Conservation (phyloP, 2,113 vertebrate species). For the Anguilla japonica region DNA sequence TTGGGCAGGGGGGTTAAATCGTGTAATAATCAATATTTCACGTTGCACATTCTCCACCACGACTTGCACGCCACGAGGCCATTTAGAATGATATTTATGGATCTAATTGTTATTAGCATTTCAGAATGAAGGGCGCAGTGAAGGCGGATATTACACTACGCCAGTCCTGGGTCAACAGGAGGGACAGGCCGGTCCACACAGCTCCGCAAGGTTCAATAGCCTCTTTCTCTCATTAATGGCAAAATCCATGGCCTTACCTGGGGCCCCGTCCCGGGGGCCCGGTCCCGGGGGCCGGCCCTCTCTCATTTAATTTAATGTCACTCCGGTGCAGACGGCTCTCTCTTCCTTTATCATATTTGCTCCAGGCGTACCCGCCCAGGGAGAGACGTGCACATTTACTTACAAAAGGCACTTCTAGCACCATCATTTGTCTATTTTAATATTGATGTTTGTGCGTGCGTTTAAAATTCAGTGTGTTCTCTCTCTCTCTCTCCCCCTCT, state of each 20-base stretch:
- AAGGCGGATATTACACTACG: slow-evolving; percentile 50
- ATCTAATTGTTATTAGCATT: slow-evolving; percentile 19
- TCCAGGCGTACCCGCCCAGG: slow-evolving; percentile 58
- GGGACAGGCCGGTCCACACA: slow-evolving; percentile 59
- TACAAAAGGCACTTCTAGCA: slow-evolving; percentile 41
- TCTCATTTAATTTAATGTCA: slow-evolving; percentile 79
- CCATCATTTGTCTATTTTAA: not conserved
- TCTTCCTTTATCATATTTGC: slow-evolving; percentile 68
- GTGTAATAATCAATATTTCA: not conserved
- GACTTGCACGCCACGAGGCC: not conserved
- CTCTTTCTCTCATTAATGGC: slow-evolving; percentile 73
- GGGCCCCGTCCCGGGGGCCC: slow-evolving; percentile 39
- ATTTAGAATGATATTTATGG: slow-evolving; percentile 4
- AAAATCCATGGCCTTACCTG: slow-evolving; percentile 65
- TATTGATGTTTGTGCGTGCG: not conserved
- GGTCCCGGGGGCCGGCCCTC: slow-evolving; percentile 53
- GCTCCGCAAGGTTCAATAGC: slow-evolving; percentile 65
- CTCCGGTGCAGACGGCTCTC: slow-evolving; percentile 73
- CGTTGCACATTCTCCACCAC: not conserved
- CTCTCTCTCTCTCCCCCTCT: not conserved
- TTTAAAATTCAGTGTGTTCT: slow-evolving; percentile 5
- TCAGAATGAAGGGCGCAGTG: slow-evolving; percentile 1
- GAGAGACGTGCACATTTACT: slow-evolving; percentile 71
- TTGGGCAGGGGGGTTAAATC: not conserved
- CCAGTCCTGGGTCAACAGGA: slow-evolving; percentile 66